Conservation (phyloP, 2,797 vertebrate genomes). For the Kryptopterus vitreolus region DNA sequence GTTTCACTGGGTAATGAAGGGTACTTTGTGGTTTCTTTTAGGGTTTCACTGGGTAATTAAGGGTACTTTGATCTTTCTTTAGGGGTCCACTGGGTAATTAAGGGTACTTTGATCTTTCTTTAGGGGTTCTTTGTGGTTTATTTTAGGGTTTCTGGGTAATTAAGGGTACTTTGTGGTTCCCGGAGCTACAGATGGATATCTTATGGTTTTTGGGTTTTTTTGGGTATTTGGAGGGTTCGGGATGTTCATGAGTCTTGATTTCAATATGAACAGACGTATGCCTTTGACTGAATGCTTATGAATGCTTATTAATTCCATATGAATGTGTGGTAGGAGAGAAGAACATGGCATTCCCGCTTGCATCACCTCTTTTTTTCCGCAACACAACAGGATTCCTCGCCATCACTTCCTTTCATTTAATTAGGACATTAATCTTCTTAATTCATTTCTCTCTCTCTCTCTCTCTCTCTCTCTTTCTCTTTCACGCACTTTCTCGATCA, state of each 20-base stretch:
- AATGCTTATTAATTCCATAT: too few species aligned
- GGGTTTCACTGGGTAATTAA: background rate
- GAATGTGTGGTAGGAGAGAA: too few species aligned
- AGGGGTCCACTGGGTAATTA: background rate
- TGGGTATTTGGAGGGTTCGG: too few species aligned
- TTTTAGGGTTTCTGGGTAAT: too few species aligned
- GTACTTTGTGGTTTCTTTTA: background rate
- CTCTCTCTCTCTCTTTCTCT: conserved; percentile 23
- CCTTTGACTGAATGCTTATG: too few species aligned
- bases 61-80: background rate
- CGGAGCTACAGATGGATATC: too few species aligned
- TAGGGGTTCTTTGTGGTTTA: too few species aligned
- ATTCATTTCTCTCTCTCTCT: conserved; percentile 31
- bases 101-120: background rate
- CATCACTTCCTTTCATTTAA: conserved; percentile 43
- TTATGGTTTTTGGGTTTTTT: too few species aligned
- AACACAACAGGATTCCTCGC: conserved; percentile 47
- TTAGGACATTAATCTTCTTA: conserved; percentile 50
- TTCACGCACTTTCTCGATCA: conserved; percentile 19
- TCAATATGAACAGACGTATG: background rate
- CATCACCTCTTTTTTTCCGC: conserved; percentile 39
- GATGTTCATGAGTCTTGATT: too few species aligned
- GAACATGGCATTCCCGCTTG: too few species aligned
- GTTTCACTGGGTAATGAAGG: background rate
- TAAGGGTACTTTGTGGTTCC: background rate